Evolutionary conservation across 1,140 invertebrate genomes (phyloP).

Genomic region (Gonatopus flavifemur): DNA sequence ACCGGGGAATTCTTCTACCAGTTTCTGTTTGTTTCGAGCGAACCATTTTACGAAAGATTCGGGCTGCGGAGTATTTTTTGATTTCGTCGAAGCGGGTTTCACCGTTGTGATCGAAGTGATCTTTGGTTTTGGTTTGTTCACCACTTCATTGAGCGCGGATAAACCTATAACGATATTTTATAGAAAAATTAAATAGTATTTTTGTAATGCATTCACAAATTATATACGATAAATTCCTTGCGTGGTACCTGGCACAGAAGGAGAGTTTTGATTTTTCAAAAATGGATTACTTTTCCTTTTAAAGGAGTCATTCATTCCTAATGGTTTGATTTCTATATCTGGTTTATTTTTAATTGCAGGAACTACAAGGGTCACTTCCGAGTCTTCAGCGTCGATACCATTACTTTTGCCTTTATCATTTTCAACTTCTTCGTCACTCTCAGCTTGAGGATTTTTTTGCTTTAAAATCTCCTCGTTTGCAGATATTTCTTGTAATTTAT

Average conservation of each 20-base stretch:
- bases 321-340: slow-evolving; percentile 45
- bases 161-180: slow-evolving; percentile 30
- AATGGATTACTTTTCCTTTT: slow-evolving; percentile 47
- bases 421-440: slow-evolving; percentile 41
- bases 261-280: slow-evolving; percentile 35
- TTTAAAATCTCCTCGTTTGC: slow-evolving; percentile 41
- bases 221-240: slow-evolving; percentile 24
- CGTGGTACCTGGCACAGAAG: slow-evolving; percentile 20
- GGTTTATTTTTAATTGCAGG: slow-evolving; percentile 19
- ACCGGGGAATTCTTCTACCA: slow-evolving; percentile 62
- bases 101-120: slow-evolving; percentile 11
- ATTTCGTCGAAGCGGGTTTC: slow-evolving; percentile 12
- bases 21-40: slow-evolving; percentile 55
- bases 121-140: slow-evolving; percentile 34
- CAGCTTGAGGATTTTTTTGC: slow-evolving; percentile 40
- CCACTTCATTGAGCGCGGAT: slow-evolving; percentile 33
- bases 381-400: slow-evolving; percentile 34
- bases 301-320: slow-evolving; percentile 33
- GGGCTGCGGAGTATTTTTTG: slow-evolving; percentile 29
- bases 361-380: slow-evolving; percentile 17
- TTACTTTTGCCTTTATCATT: slow-evolving; percentile 33
- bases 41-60: slow-evolving; percentile 63
- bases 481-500: slow-evolving; percentile 64
- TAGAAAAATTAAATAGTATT: slow-evolving; percentile 6
- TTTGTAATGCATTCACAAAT: background rate